These are phyloP conservation scores for Brenthis ino DNA, from an alignment of 2,888 invertebrate genomes.

Conservation along the genomic window DNA sequence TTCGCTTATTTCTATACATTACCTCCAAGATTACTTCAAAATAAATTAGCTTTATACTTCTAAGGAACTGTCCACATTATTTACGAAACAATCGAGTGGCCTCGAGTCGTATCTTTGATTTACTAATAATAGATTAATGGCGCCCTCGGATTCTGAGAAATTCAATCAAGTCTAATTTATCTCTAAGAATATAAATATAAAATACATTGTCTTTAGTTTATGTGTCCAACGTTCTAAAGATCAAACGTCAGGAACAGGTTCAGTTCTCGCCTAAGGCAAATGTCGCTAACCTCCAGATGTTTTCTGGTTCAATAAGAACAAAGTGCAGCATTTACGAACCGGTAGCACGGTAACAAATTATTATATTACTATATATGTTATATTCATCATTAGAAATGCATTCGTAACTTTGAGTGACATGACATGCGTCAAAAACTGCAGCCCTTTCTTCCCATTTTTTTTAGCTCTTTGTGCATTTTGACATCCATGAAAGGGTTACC, in stretches of 20 bases:
- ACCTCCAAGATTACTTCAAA: slow-evolving; percentile 2
- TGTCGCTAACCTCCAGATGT: too few relatives aligned
- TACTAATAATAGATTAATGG: slow-evolving; percentile 19
- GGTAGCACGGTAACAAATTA: too few relatives aligned
- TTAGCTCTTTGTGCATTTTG: slow-evolving; percentile 21
- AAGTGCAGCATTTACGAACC: too few relatives aligned
- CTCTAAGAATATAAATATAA: slow-evolving; percentile 5
- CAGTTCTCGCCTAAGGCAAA: too few relatives aligned
- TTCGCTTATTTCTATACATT: neutral
- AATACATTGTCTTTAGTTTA: neutral
- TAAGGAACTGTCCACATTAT: slow-evolving; percentile 14
- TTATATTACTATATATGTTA: neutral
- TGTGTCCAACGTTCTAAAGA: too few relatives aligned
- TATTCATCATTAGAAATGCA: slow-evolving; percentile 32
- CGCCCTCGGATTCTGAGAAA: slow-evolving; percentile 3
- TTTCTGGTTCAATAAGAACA: too few relatives aligned
- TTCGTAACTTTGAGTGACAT: slow-evolving; percentile 31
- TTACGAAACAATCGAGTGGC: slow-evolving; percentile 22
- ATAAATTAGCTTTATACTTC: slow-evolving; percentile 10
- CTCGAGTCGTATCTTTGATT: slow-evolving; percentile 20
- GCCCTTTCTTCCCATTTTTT: slow-evolving; percentile 16
- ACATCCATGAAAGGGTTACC: slow-evolving; percentile 34
- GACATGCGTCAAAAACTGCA: slow-evolving; percentile 30
- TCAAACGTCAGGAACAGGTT: too few relatives aligned
- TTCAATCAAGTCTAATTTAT: slow-evolving; percentile 8